Evolutionary conservation across 2,888 invertebrate species (phyloP).

Genomic region (Cancer borealis): DNA sequence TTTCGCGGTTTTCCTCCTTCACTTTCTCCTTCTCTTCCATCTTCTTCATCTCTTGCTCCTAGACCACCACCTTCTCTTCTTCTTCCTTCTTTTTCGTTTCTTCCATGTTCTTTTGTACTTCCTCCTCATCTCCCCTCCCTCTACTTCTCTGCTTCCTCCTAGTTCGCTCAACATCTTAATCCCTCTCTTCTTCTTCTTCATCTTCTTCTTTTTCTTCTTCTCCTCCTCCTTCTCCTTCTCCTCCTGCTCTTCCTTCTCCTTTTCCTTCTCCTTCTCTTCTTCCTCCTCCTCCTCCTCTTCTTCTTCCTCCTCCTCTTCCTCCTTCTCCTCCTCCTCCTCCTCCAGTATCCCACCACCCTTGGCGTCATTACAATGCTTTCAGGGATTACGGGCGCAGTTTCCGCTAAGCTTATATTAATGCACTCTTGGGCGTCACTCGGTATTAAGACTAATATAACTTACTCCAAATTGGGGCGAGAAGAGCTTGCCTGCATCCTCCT

Average conservation of each 20-base stretch:
- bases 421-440: conserved; percentile 60
- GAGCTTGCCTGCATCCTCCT: conserved; percentile 7
- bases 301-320: neutral
- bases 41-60: neutral
- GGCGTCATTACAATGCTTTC: conserved; percentile 65
- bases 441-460: conserved; percentile 62
- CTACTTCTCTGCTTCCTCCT: neutral
- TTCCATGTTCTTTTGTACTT: neutral
- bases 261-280: neutral
- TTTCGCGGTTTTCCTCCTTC: conserved; percentile 27
- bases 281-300: neutral
- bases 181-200: neutral
- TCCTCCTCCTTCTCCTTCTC: neutral
- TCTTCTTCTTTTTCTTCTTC: neutral
- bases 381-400: conserved; percentile 63
- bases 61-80: neutral
- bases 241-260: neutral
- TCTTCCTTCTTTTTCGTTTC: neutral
- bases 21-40: conserved; percentile 2
- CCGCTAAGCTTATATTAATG: conserved; percentile 66
- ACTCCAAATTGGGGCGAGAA: conserved; percentile 54
- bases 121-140: neutral
- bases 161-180: neutral
- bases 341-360: conserved; percentile 28
- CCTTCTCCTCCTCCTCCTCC: neutral